Evolutionary conservation across 2,888 invertebrate species (phyloP).

Genomic region (Schizaphis graminum): DNA sequence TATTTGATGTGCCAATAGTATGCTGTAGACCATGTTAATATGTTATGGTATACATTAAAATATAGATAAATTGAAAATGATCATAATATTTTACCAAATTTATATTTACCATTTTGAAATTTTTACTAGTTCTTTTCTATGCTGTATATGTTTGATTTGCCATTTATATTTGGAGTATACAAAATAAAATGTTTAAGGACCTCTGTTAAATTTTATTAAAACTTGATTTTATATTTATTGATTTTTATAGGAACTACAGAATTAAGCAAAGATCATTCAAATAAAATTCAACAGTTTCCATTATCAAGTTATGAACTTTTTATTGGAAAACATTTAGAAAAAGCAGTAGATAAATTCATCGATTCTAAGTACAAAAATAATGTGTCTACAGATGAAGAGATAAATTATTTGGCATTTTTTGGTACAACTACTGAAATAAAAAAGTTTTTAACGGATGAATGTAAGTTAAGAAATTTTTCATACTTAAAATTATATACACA

Average conservation of each 20-base stretch:
- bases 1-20: background rate
- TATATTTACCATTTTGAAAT: no score
- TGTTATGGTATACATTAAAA: no score
- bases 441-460: constrained; percentile 48
- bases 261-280: constrained; percentile 11
- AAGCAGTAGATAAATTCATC: constrained; percentile 45
- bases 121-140: no score
- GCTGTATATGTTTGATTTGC: background rate
- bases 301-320: constrained; percentile 53
- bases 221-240: background rate
- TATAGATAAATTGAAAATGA: no score
- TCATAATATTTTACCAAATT: no score
- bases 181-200: background rate
- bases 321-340: constrained; percentile 59
- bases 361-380: constrained; percentile 5
- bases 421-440: constrained; percentile 50
- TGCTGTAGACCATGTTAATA: no score
- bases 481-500: background rate
- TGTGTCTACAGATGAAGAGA: background rate
- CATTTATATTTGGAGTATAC: background rate
- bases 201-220: background rate
- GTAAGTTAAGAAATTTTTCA: constrained; percentile 38
- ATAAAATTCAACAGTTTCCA: constrained; percentile 57
- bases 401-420: constrained; percentile 64
- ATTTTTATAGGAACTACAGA: constrained; percentile 24